Percentiles rank a stretch among this genome's conserved stretches.
phyloP scores from a whole-genome alignment of 1,140 invertebrate species.

The Cotesia glomerata region DNA sequence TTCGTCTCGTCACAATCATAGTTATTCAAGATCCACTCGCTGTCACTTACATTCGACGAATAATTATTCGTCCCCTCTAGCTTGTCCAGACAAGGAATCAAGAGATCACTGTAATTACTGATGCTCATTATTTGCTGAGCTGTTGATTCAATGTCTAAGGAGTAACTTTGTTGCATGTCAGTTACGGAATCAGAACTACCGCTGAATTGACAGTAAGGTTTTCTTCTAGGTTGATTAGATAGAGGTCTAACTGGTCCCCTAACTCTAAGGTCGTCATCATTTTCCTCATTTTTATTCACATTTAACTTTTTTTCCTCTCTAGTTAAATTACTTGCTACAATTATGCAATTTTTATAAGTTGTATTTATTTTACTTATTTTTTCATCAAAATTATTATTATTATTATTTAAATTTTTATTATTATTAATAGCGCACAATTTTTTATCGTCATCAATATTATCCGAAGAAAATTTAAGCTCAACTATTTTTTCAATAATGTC shows the following conservation, averaged over 20 bases:
- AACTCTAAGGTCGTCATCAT: slow-evolving; percentile 37
- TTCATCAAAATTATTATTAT: slow-evolving; percentile 20
- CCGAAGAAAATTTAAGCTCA: slow-evolving; percentile 26
- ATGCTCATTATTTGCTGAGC: slow-evolving; percentile 42
- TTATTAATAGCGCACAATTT: background rate
- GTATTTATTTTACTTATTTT: slow-evolving; percentile 3
- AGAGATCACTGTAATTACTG: slow-evolving; percentile 37
- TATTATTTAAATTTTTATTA: background rate
- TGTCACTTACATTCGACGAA: slow-evolving; percentile 2
- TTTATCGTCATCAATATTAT: slow-evolving; percentile 1
- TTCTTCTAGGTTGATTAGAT: slow-evolving; percentile 20
- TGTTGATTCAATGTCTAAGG: slow-evolving; percentile 37
- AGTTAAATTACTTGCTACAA: background rate
- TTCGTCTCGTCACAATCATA: background rate
- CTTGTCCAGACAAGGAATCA: slow-evolving; percentile 43
- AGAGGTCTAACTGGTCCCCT: slow-evolving; percentile 42
- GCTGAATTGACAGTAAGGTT: slow-evolving; percentile 35
- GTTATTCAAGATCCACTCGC: slow-evolving; percentile 12
- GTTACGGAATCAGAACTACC: slow-evolving; percentile 14
- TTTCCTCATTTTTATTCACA: slow-evolving; percentile 18
- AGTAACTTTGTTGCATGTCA: slow-evolving; percentile 16
- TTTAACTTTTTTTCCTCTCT: background rate
- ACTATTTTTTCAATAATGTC: slow-evolving; percentile 41
- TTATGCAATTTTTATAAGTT: too few relatives aligned
- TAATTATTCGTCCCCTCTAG: slow-evolving; percentile 18